Base-by-base conservation (phyloP, 1,140 invertebrate genomes). In the Drosophila micromelanica region DNA sequence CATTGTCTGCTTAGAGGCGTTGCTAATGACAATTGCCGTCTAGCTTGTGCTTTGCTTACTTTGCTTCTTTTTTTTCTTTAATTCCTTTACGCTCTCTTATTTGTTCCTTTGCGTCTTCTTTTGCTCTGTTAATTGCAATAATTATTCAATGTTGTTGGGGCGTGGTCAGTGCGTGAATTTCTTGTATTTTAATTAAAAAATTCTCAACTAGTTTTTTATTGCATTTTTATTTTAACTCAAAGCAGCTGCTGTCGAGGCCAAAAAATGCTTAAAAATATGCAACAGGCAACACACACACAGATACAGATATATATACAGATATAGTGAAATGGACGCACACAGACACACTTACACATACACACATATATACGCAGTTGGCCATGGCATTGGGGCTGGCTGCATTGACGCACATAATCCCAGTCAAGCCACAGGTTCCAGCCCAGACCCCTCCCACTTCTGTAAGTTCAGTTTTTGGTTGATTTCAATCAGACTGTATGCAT, bases 141-240 rank as follows among this genome's bases (percentile, higher is more conserved):
- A 84, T 85, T 85, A 70, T 84, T 79, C 80, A 76, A 62, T 48
- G 52, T 48, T 38, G 68, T 54, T 61, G 9, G 52, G 27, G 42
- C 60, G 38, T 32, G 54, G 30, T 45, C 35, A 38, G 13, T 45
- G 40, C 38, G 15, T 57, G 20, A 9, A n/a, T 64, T 75, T 87
- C 27, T 20, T 72, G 42, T 61, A 52, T 62, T 75, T 87, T 89
- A 89, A 89, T 89, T 87, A 82, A 77, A 77, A 77, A 79, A 79
- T 70, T 77, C 63, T 67, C 78, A 86, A 73, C 62, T 76, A 60
- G 71, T 72, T 69, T 75, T 65, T 12, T 23, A 15, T 42, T 69
- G 45, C 13, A 65, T 52, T 51, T 11, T 35, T 54, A 51, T 11
- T 45, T 37, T 38, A 37, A 27, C 27, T 6, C 1, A 27, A 27